These are phyloP conservation scores for Catagonus wagneri DNA, from an alignment of 2,113 vertebrate genomes.

Conservation along the genomic window DNA sequence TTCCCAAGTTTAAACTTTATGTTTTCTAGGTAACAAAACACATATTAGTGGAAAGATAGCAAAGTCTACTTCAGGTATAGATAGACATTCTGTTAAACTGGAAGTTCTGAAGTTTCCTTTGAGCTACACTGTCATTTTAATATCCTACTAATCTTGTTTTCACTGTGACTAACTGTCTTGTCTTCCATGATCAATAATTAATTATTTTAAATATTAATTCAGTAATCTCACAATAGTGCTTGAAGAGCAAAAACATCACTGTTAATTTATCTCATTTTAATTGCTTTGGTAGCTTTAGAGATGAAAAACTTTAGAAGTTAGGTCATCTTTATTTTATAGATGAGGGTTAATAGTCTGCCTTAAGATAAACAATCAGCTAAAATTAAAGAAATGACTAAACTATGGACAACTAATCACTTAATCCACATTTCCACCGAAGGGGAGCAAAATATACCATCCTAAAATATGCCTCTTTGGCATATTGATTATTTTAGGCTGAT, in stretches of 20 bases:
- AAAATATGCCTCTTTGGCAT: not conserved
- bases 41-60: not conserved
- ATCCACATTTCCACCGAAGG: not conserved
- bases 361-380: not conserved
- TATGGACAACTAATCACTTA: not conserved
- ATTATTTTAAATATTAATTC: not conserved
- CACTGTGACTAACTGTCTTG: not conserved
- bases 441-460: not conserved
- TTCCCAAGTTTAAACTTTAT: not conserved
- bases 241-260: not conserved
- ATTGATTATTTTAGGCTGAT: not conserved
- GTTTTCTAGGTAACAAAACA: constrained; percentile 32
- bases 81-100: not conserved
- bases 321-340: not conserved
- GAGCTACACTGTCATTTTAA: not conserved
- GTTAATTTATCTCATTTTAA: not conserved
- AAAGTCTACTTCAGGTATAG: not conserved
- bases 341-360: not conserved
- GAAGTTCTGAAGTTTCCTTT: not conserved
- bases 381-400: constrained; percentile 29
- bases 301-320: not conserved
- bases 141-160: not conserved
- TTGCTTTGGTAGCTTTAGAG: not conserved
- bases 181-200: not conserved
- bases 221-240: not conserved